Conservation (phyloP, 2,888 invertebrate species). For the Microctonus aethiopoides region DNA sequence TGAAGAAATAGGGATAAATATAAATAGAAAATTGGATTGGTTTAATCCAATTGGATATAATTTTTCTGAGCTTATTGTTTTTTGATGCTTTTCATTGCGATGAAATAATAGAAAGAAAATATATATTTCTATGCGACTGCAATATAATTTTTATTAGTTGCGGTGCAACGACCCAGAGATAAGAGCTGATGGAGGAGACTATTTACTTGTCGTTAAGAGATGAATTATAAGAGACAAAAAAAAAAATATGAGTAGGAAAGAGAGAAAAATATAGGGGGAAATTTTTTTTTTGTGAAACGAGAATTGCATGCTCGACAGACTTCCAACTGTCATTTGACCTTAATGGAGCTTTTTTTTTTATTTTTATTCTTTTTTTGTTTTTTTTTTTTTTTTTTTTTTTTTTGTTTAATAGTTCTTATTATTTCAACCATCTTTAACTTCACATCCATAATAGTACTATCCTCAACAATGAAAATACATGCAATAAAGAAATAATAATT, state of each 20-base stretch:
- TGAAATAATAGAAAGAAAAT: not conserved
- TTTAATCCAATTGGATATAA: not conserved
- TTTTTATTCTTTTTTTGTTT: not conserved
- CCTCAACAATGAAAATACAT: too few species aligned
- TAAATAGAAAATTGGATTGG: not conserved
- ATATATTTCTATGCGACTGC: not conserved
- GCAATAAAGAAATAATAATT: too few species aligned
- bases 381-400: not conserved
- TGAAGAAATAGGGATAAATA: too few species aligned
- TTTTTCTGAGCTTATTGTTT: not conserved
- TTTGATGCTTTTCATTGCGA: conserved; percentile 4
- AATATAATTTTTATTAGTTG: not conserved
- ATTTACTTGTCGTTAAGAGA: conserved; percentile 20
- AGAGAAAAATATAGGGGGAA: not conserved
- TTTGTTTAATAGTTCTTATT: too few species aligned
- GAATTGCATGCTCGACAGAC: conserved; percentile 15
- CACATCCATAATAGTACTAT: too few species aligned
- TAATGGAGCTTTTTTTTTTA: not conserved
- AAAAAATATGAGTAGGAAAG: not conserved
- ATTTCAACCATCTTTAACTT: too few species aligned
- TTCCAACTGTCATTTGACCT: conserved; percentile 14
- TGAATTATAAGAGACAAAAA: conserved; percentile 12
- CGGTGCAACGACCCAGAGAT: not conserved
- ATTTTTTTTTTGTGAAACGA: conserved; percentile 9
- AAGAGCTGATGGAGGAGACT: not conserved